phyloP scores from a whole-genome alignment of 2,113 vertebrate genomes.

The Motacilla tschutschensis region DNA sequence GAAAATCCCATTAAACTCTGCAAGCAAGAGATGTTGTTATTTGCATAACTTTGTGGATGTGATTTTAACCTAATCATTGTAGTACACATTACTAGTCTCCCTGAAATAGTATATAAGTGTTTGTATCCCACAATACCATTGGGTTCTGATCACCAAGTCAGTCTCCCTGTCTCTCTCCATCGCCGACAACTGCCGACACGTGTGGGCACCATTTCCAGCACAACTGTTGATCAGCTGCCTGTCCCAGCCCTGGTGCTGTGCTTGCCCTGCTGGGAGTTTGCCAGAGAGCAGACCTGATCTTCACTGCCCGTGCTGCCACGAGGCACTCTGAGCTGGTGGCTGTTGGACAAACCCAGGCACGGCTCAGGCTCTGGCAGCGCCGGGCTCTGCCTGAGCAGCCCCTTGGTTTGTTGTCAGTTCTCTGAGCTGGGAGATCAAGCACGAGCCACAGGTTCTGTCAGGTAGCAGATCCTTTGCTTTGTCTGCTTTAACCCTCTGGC shows the following conservation, averaged over 20 bases:
- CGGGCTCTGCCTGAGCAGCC: not conserved
- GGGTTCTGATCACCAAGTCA: too few relatives aligned
- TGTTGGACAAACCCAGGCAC: rapidly evolving
- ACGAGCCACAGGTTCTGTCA: not conserved
- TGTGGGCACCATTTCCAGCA: rapidly evolving
- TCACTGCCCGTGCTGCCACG: not conserved
- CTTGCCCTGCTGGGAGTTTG: not conserved
- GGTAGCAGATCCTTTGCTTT: not conserved
- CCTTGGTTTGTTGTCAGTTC: not conserved
- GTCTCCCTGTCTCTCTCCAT: too few relatives aligned
- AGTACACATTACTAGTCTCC: too few relatives aligned
- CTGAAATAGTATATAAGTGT: too few relatives aligned
- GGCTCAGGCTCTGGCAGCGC: not conserved
- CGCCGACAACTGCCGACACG: too few relatives aligned
- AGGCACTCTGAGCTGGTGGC: rapidly evolving
- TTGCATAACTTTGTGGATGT: too few relatives aligned
- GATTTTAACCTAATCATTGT: too few relatives aligned
- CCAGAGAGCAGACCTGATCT: not conserved
- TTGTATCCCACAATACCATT: too few relatives aligned
- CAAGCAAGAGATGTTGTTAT: too few relatives aligned
- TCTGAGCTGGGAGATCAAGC: not conserved
- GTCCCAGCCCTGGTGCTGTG: not conserved
- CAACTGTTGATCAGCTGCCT: not conserved
- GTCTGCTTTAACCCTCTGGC: not conserved
- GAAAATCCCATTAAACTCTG: too few relatives aligned